These are phyloP conservation scores for Todiramphus chloris DNA, from an alignment of 2,113 vertebrate genomes.

Conservation along the genomic window DNA sequence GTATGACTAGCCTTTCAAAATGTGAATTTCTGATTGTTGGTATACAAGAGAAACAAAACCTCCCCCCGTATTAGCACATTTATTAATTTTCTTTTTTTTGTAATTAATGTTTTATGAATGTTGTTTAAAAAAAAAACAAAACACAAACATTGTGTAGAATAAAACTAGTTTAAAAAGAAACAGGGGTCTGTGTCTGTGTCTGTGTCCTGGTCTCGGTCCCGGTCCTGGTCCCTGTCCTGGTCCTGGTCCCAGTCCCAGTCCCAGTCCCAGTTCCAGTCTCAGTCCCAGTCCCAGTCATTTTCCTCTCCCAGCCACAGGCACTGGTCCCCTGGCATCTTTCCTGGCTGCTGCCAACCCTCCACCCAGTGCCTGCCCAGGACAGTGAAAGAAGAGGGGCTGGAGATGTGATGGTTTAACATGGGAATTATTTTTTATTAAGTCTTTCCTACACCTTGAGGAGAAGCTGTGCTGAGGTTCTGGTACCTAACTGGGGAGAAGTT, in stretches of 20 bases:
- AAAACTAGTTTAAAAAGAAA: constrained; percentile 16
- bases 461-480: not conserved
- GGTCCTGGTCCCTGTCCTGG: too few species aligned
- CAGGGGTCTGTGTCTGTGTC: not conserved
- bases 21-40: constrained; percentile 28
- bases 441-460: not conserved
- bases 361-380: not conserved
- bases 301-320: not conserved
- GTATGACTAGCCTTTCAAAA: constrained; percentile 5
- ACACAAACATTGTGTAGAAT: constrained; percentile 23
- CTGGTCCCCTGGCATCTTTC: not conserved
- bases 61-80: not conserved
- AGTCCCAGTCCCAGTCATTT: too few species aligned
- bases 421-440: not conserved
- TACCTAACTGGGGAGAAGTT: accelerated
- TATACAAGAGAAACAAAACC: not conserved
- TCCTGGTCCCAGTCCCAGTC: not conserved
- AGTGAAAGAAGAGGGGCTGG: not conserved
- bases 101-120: constrained; percentile 57
- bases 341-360: not conserved
- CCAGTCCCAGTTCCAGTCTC: too few species aligned
- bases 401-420: not conserved
- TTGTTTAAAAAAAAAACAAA: not conserved
- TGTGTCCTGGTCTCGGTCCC: not conserved
- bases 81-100: not conserved